phyloP scores from a whole-genome alignment of 2,113 vertebrate species.

The Calypte anna region DNA sequence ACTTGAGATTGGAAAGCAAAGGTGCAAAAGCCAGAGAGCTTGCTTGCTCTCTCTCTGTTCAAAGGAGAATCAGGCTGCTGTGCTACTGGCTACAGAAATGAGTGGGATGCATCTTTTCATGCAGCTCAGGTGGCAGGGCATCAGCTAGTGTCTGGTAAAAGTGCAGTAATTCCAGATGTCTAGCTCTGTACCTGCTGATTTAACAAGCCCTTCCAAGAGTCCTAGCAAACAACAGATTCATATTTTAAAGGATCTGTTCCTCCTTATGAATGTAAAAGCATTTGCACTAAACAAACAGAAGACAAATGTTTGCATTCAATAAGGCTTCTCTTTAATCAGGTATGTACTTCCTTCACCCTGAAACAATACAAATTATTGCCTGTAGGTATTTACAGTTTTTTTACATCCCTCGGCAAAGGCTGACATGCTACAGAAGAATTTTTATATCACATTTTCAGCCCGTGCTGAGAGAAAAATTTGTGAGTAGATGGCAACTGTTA shows the following conservation, averaged over 20 bases:
- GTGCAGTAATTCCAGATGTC: conserved; percentile 22
- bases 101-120: conserved; percentile 23
- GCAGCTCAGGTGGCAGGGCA: conserved; percentile 44
- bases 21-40: conserved; percentile 62
- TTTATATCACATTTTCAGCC: conserved; percentile 11
- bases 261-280: neutral
- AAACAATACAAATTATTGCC: conserved; percentile 5
- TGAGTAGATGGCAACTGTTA: neutral
- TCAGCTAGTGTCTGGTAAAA: neutral
- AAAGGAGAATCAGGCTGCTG: conserved; percentile 1
- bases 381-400: neutral
- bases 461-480: neutral
- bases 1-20: conserved; percentile 51
- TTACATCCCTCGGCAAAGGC: conserved; percentile 8
- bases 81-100: conserved; percentile 6
- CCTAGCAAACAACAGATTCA: neutral
- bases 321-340: neutral
- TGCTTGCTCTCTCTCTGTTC: conserved; percentile 19
- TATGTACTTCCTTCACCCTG: neutral
- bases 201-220: conserved; percentile 26
- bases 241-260: conserved; percentile 33
- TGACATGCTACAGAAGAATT: neutral
- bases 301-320: conserved; percentile 21
- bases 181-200: neutral
- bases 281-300: conserved; percentile 25